Percentiles rank a stretch among this genome's conserved stretches.
These are phyloP conservation scores for Strigamia transsilvanica DNA, from an alignment of 2,888 invertebrate species.

Conservation along the genomic window DNA sequence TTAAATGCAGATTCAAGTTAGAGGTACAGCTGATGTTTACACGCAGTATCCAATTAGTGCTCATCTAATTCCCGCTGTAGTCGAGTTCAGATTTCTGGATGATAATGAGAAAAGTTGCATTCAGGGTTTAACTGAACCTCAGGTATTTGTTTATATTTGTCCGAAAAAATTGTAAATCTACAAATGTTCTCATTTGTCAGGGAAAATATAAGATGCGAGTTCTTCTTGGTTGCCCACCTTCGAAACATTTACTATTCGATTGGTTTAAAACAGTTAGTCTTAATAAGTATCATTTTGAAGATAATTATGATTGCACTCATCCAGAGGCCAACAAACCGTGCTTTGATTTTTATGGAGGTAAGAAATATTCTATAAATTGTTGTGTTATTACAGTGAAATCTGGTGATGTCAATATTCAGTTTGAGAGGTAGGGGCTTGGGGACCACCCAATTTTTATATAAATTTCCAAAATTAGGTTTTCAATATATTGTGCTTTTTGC, in stretches of 20 bases:
- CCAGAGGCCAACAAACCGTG: background rate
- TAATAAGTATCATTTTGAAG: constrained; percentile 22
- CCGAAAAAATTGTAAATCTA: background rate
- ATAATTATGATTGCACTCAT: constrained; percentile 18
- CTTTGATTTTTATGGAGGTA: constrained; percentile 33
- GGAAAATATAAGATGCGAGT: constrained; percentile 18
- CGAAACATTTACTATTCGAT: constrained; percentile 14
- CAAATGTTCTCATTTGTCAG: background rate
- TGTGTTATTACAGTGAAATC: background rate
- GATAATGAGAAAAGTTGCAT: constrained; percentile 14
- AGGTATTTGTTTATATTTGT: background rate
- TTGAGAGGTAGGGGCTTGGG: no score
- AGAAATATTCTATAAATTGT: background rate
- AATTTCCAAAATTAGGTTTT: no score
- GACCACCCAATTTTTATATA: no score
- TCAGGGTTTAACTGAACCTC: background rate
- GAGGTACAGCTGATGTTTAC: background rate
- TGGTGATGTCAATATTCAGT: no score
- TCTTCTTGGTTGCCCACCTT: constrained; percentile 30
- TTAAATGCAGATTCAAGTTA: background rate
- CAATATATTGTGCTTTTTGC: no score
- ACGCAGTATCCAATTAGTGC: background rate
- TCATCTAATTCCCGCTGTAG: background rate
- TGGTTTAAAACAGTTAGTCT: background rate
- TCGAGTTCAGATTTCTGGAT: constrained; percentile 8